Evolutionary conservation across 1,140 invertebrate genomes (phyloP), one percentile per base, ranked within the genome.

Genomic region (Babylonia areolata): DNA sequence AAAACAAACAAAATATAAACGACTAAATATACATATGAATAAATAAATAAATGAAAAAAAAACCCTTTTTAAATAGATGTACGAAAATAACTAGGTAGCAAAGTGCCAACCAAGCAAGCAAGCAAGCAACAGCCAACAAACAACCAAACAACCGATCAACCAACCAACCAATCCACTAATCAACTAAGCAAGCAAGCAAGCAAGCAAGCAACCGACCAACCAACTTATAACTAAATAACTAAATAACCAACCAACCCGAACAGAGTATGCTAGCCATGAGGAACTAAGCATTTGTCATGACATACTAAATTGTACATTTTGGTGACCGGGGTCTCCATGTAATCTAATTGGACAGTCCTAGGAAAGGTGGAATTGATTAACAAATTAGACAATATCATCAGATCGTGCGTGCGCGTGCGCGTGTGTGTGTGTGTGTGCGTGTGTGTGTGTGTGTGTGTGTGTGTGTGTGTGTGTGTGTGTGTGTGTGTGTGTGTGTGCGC

Each of bases 401-500:
- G 0, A 51, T 17, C 1, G 46, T 17, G 46, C 2, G 46, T 0
- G 46, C 2, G 46, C 46, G 42, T 46, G 42, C 15, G 46, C 2
- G 46, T 2, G 46, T 2, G 0, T 2, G 46, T 2, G 46, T 2
- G 46, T 51, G 0, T 51, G 46, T 51, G 2, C 2, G 46, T 51
- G 71, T 75, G 71, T 75, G 71, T 75, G 35, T 37, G 35, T 37
- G n/a, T 75, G n/a, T 31, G n/a, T 75, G n/a, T 33, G 71, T 75
- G n/a, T 33, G 71, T 75, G 35, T 75, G n/a, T 75, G n/a, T 75
- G 35, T 75, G n/a, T 31, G 71, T 1, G 31, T 37, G 35, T 3
- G 71, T 75, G 71, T 3, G 71, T 75, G 71, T 3, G 31, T 75
- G 31, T 3, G n/a, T 75, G 71, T 3, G n/a, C 35, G 35, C 20